Conservation (phyloP, 2,113 vertebrate genomes). For the Siniperca knerii region DNA sequence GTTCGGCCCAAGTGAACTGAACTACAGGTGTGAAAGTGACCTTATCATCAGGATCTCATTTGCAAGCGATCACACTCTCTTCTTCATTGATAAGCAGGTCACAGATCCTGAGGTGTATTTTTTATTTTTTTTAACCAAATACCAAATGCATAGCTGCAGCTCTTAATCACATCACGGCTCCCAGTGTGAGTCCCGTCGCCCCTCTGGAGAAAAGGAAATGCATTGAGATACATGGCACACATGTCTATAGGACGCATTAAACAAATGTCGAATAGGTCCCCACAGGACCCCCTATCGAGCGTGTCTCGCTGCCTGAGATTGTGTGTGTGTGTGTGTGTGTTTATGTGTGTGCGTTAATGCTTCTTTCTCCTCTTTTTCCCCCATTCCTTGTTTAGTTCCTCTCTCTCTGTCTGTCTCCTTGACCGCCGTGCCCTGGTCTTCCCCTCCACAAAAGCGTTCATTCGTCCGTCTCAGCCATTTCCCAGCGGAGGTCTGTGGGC, state of each 20-base stretch:
- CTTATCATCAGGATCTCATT: not conserved
- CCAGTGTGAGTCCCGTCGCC: slow-evolving; percentile 30
- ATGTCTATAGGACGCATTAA: slow-evolving; percentile 60
- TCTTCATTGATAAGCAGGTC: slow-evolving; percentile 36
- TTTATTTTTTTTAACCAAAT: slow-evolving; percentile 3
- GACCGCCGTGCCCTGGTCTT: slow-evolving; percentile 42
- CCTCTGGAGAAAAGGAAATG: slow-evolving; percentile 15
- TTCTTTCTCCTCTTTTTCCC: not conserved
- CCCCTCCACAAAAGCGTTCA: slow-evolving; percentile 57
- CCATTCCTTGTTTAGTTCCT: slow-evolving; percentile 55
- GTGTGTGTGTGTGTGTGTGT: slow-evolving; percentile 33
- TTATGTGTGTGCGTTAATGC: slow-evolving; percentile 24
- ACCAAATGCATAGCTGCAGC: slow-evolving; percentile 39
- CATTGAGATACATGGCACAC: slow-evolving; percentile 47
- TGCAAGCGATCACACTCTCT: not conserved
- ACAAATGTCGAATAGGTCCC: slow-evolving; percentile 57
- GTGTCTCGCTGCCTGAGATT: slow-evolving; percentile 50
- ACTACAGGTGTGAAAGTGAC: slow-evolving; percentile 24
- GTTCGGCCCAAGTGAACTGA: not conserved
- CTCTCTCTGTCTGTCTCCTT: slow-evolving; percentile 52
- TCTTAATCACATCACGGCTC: slow-evolving; percentile 55
- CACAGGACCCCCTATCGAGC: slow-evolving; percentile 60
- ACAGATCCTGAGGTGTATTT: slow-evolving; percentile 11
- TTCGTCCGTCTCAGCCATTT: slow-evolving; percentile 51
- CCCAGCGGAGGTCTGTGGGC: slow-evolving; percentile 60